Conservation (phyloP, 2,888 invertebrate genomes). For the Drosophila basisetae region DNA sequence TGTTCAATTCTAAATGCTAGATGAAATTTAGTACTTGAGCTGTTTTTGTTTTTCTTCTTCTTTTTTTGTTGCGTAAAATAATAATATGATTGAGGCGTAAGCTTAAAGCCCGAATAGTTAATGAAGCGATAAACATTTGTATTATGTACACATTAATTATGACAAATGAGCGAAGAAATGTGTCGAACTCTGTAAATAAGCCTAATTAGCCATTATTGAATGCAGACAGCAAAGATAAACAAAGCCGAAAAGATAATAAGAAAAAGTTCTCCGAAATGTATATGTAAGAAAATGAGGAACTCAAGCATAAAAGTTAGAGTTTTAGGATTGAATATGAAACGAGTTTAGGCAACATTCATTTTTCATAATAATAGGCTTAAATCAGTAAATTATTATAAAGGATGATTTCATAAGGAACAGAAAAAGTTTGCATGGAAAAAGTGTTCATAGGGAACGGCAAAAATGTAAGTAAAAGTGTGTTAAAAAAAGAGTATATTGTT, state of each 20-base stretch:
- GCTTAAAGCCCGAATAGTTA: slow-evolving; percentile 43
- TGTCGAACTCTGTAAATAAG: slow-evolving; percentile 55
- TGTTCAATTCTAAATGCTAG: slow-evolving; percentile 32
- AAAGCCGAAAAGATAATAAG: slow-evolving; percentile 10
- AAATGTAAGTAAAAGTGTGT: background rate
- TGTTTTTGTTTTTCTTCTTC: slow-evolving; percentile 12
- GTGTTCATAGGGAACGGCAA: background rate
- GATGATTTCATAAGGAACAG: background rate
- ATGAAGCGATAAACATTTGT: slow-evolving; percentile 56
- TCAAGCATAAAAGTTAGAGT: background rate
- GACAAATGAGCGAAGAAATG: slow-evolving; percentile 42
- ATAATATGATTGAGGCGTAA: slow-evolving; percentile 26
- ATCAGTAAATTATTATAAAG: background rate
- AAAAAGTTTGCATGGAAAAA: background rate
- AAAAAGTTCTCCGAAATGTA: background rate
- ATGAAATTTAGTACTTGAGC: slow-evolving; percentile 45
- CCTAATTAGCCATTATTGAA: slow-evolving; percentile 63
- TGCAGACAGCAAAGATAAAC: slow-evolving; percentile 29
- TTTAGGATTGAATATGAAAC: background rate
- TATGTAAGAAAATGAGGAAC: background rate
- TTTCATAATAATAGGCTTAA: background rate
- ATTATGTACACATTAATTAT: slow-evolving; percentile 60
- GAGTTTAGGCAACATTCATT: background rate
- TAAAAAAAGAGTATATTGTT: background rate
- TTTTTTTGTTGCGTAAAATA: background rate